Evolutionary conservation across 2,797 vertebrate genomes (phyloP).

Genomic region (Myotis findleyi): DNA sequence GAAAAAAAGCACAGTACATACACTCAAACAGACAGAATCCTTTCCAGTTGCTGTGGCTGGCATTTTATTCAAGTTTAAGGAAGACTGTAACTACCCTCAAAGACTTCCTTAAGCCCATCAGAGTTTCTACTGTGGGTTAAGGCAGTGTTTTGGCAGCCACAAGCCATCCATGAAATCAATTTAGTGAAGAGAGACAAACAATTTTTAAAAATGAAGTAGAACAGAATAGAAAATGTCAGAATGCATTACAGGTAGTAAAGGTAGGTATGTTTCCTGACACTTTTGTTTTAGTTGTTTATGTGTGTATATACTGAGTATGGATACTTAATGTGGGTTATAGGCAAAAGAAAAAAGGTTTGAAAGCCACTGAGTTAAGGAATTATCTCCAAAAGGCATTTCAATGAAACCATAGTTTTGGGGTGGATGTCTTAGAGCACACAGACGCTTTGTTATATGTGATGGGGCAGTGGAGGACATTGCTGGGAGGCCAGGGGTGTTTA

Average conservation of each 20-base stretch:
- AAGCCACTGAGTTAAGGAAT: not conserved
- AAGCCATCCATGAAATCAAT: not conserved
- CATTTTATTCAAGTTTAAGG: not conserved
- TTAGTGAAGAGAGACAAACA: conserved; percentile 16
- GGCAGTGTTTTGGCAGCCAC: not conserved
- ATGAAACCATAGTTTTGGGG: not conserved
- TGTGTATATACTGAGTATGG: not conserved
- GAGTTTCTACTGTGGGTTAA: not conserved
- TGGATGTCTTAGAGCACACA: not conserved
- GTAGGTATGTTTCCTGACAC: not conserved
- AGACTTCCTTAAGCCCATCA: not conserved
- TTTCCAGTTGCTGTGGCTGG: not conserved
- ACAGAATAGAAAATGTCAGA: not conserved
- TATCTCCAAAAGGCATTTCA: conserved; percentile 1
- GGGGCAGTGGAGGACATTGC: not conserved
- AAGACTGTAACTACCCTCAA: not conserved
- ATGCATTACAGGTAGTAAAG: not conserved
- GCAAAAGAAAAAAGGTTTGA: not conserved
- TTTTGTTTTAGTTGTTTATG: not conserved
- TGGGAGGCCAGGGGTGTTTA: not conserved
- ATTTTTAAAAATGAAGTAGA: not conserved
- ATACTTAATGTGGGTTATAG: not conserved
- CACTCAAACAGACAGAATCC: not conserved
- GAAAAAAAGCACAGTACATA: not conserved
- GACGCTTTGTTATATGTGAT: not conserved